Evolutionary conservation across 2,797 vertebrate species (phyloP).

Genomic region (Geotrypetes seraphini): DNA sequence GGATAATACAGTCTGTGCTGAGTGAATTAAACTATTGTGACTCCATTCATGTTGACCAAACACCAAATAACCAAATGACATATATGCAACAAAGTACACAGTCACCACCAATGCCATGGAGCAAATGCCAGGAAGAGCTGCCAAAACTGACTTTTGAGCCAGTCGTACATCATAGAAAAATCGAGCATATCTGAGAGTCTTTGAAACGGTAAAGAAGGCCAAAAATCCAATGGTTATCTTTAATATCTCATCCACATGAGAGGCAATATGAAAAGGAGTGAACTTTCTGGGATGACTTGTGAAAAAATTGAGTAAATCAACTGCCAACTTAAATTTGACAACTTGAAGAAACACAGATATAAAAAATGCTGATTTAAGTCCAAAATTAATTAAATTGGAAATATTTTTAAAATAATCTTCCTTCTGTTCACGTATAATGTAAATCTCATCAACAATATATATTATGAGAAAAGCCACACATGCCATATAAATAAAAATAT

Average conservation of each 20-base stretch:
- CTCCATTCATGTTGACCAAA: slow-evolving; percentile 45
- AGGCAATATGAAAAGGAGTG: slow-evolving; percentile 33
- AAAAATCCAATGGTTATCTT: slow-evolving; percentile 26
- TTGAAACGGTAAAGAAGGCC: slow-evolving; percentile 32
- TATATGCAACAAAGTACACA: slow-evolving; percentile 24
- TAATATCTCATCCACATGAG: slow-evolving; percentile 24
- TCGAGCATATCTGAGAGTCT: slow-evolving; percentile 32
- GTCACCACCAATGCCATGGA: slow-evolving; percentile 25
- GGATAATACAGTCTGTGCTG: slow-evolving; percentile 34
- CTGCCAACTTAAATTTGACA: slow-evolving; percentile 28
- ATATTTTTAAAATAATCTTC: slow-evolving; percentile 10
- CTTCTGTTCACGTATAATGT: slow-evolving; percentile 5
- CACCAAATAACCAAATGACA: slow-evolving; percentile 34
- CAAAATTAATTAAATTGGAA: slow-evolving; percentile 24
- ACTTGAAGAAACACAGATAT: slow-evolving; percentile 15
- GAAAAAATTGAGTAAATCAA: slow-evolving; percentile 9
- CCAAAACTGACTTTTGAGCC: slow-evolving; percentile 25
- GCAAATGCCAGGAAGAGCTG: slow-evolving; percentile 22
- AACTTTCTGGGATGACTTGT: slow-evolving; percentile 15
- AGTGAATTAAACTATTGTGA: slow-evolving; percentile 26
- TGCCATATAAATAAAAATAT: slow-evolving; percentile 9
- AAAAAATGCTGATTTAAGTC: slow-evolving; percentile 15
- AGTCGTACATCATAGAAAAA: slow-evolving; percentile 27
- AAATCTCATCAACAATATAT: slow-evolving; percentile 11
- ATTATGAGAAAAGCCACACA: slow-evolving; percentile 21